Percentiles rank a stretch among this genome's conserved stretches.
These are phyloP conservation scores for Drosophila sucinea DNA, from an alignment of 1,140 invertebrate species.

Conservation along the genomic window DNA sequence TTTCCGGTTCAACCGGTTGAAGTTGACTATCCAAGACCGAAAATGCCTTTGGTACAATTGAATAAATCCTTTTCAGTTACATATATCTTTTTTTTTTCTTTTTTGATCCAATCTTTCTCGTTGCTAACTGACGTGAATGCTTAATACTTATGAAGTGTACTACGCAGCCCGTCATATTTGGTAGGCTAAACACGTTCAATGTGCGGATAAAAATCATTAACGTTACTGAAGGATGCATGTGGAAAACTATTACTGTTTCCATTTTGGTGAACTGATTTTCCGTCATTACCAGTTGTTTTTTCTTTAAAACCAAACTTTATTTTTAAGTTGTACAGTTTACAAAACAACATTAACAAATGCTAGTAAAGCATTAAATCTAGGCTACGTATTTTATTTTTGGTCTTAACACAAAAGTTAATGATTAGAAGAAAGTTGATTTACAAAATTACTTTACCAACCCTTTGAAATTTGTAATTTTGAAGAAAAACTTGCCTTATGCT, in stretches of 20 bases:
- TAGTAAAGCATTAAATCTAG: no score
- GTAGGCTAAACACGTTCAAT: slow-evolving; percentile 47
- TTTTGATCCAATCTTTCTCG: slow-evolving; percentile 27
- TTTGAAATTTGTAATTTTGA: no score
- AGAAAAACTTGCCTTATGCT: not conserved
- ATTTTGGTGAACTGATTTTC: no score
- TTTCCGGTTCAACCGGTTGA: slow-evolving; percentile 67
- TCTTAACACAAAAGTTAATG: no score
- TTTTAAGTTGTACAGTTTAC: no score
- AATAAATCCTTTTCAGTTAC: slow-evolving; percentile 23
- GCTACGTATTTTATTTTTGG: no score
- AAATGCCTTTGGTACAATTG: slow-evolving; percentile 31
- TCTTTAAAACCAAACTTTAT: no score
- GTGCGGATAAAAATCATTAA: slow-evolving; percentile 42
- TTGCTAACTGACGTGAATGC: slow-evolving; percentile 46
- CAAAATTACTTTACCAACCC: no score
- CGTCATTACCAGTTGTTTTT: no score
- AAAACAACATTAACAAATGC: no score
- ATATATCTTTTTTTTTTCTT: slow-evolving; percentile 60
- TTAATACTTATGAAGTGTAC: slow-evolving; percentile 40
- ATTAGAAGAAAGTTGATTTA: no score
- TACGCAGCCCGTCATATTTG: slow-evolving; percentile 38
- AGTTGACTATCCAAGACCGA: slow-evolving; percentile 63
- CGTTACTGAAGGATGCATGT: slow-evolving; percentile 8
- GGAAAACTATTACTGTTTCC: not conserved